A percentile compares a stretch with the other conserved stretches of the same genome.
Conservation (phyloP, 2,888 invertebrate species). For the Heteromurus nitidus region DNA sequence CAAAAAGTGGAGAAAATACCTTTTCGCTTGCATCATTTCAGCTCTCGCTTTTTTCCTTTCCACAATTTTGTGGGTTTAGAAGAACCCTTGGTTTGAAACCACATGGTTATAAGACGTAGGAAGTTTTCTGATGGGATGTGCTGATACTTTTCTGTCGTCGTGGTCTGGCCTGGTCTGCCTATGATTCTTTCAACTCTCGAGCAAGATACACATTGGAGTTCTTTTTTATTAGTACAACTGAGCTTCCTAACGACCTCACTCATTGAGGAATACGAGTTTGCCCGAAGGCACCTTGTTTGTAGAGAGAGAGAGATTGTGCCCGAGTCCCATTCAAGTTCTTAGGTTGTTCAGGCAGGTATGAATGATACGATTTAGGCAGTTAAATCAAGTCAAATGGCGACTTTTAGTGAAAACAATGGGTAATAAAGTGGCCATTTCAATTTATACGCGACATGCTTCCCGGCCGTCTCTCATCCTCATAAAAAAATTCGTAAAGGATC, state of each 20-base stretch:
- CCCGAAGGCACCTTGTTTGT: too few relatives aligned
- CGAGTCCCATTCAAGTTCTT: too few relatives aligned
- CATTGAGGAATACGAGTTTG: too few relatives aligned
- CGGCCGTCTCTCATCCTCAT: neutral
- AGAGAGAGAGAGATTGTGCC: too few relatives aligned
- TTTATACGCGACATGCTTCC: conserved; percentile 24
- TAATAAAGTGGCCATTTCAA: conserved; percentile 67
- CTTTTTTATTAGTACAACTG: conserved; percentile 47
- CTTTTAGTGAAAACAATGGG: conserved; percentile 60
- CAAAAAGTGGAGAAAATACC: conserved; percentile 21
- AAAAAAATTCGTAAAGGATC: too few relatives aligned
- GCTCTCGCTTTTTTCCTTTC: too few relatives aligned
- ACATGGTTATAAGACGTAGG: too few relatives aligned
- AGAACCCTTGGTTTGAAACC: too few relatives aligned
- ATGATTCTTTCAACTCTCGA: too few relatives aligned
- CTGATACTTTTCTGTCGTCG: conserved; percentile 7
- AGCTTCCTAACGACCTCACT: conserved; percentile 35
- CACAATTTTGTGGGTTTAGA: neutral
- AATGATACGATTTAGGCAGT: conserved; percentile 53
- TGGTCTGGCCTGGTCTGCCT: too few relatives aligned
- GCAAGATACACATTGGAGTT: conserved; percentile 6
- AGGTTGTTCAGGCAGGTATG: too few relatives aligned
- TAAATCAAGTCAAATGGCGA: conserved; percentile 57
- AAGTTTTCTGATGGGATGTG: neutral
- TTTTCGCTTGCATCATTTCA: too few relatives aligned